Conservation (phyloP, 2,113 vertebrate genomes). For the Murina feae region DNA sequence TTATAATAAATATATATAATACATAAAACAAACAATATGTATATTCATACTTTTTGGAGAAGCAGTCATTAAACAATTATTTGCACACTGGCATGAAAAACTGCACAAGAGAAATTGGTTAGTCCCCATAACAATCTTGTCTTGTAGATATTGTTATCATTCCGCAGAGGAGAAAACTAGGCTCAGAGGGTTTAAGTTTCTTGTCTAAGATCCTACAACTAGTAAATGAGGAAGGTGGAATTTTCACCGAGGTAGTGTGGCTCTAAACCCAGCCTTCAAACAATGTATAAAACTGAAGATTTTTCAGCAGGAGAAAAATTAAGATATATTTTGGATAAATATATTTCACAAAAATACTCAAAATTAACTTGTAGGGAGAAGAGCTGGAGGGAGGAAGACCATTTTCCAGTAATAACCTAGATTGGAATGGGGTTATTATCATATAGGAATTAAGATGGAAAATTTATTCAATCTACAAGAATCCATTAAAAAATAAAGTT, state of each 20-base stretch:
- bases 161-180: not conserved
- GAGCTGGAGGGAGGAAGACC: not conserved
- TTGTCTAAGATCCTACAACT: not conserved
- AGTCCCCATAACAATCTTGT: not conserved
- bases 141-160: not conserved
- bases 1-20: not conserved
- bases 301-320: conserved; percentile 32
- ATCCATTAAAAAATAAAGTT: conserved; percentile 39
- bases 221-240: not conserved
- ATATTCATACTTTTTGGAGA: not conserved
- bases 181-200: not conserved
- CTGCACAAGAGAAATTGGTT: not conserved
- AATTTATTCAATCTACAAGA: conserved; percentile 16
- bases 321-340: not conserved
- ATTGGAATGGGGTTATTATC: not conserved
- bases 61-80: conserved; percentile 3
- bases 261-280: not conserved
- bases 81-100: not conserved
- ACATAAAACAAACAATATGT: not conserved
- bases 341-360: not conserved
- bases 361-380: not conserved
- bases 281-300: not conserved
- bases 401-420: conserved; percentile 33
- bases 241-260: not conserved
- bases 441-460: conserved; percentile 30